These are phyloP conservation scores for Penaeus vannamei DNA, from an alignment of 1,140 invertebrate genomes.

Conservation along the genomic window DNA sequence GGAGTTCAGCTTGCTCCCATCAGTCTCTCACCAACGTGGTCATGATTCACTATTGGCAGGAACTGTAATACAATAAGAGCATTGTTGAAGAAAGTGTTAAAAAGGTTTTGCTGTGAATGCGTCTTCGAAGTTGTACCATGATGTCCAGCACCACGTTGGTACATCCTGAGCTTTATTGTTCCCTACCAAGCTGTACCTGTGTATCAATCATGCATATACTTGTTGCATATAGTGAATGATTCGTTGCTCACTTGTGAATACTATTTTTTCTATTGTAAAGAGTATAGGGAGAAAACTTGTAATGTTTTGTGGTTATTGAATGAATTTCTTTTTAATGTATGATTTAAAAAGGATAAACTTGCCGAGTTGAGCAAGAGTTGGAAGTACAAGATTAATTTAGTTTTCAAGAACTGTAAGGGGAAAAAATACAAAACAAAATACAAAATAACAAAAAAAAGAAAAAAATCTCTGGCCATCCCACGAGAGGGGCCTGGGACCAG, in stretches of 20 bases:
- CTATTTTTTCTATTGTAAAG: conserved; percentile 59
- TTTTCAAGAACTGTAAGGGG: conserved; percentile 48
- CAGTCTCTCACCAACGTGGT: conserved; percentile 46
- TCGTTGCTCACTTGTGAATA: conserved; percentile 64
- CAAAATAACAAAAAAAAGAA: conserved; percentile 46
- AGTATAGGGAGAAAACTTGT: conserved; percentile 39
- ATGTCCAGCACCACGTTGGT: conserved; percentile 19
- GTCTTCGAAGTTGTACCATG: background rate
- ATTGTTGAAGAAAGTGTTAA: background rate
- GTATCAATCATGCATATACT: conserved; percentile 61
- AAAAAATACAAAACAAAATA: conserved; percentile 41
- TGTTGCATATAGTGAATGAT: conserved; percentile 61
- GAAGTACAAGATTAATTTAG: conserved; percentile 64
- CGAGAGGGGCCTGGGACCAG: conserved; percentile 57
- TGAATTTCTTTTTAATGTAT: conserved; percentile 36
- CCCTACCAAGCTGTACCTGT: conserved; percentile 59
- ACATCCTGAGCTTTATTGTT: conserved; percentile 49
- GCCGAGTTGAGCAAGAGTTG: conserved; percentile 61
- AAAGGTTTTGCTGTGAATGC: conserved; percentile 5
- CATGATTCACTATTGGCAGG: conserved; percentile 9
- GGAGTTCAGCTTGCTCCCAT: conserved; percentile 53
- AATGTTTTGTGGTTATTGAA: conserved; percentile 51
- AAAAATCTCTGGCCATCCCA: conserved; percentile 40
- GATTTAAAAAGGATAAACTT: conserved; percentile 37
- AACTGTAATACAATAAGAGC: conserved; percentile 10